Evolutionary conservation across 2,888 invertebrate genomes (phyloP).

Genomic region (Cantharis rufa): DNA sequence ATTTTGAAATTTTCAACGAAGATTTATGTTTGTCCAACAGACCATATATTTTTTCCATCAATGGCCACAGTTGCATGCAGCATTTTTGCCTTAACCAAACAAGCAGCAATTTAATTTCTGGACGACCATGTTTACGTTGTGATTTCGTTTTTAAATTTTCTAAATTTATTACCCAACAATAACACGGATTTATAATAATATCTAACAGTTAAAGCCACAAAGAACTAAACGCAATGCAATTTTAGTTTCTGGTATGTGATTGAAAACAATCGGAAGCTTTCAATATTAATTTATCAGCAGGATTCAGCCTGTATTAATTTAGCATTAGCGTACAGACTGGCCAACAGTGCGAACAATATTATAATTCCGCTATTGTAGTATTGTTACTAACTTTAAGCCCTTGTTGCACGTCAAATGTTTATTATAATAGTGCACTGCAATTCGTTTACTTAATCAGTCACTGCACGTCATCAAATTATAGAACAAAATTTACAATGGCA

Average conservation of each 20-base stretch:
- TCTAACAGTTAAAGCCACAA: not conserved
- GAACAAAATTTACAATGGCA: not conserved
- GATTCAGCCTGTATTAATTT: conserved; percentile 32
- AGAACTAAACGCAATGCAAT: not conserved
- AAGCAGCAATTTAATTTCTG: not conserved
- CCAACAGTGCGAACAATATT: conserved; percentile 35
- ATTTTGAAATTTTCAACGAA: conserved; percentile 22
- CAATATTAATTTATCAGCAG: conserved; percentile 41
- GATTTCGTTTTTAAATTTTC: not conserved
- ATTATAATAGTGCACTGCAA: conserved; percentile 11
- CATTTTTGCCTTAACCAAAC: not conserved
- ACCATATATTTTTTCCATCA: conserved; percentile 8
- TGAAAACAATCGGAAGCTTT: conserved; percentile 37
- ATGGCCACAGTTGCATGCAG: not conserved
- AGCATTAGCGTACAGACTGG: conserved; percentile 31
- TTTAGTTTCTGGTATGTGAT: conserved; percentile 29
- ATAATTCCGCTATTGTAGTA: conserved; percentile 35
- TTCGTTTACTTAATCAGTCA: conserved; percentile 1
- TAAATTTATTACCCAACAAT: not conserved
- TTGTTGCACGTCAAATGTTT: conserved; percentile 27
- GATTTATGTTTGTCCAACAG: conserved; percentile 23
- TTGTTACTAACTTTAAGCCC: conserved; percentile 33
- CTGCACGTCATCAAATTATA: too few relatives aligned
- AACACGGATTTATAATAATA: not conserved
- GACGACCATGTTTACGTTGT: not conserved